Percentiles rank a stretch among this genome's conserved stretches.
Conservation (phyloP, 2,888 invertebrate species). For the Deroplatys truncata region DNA sequence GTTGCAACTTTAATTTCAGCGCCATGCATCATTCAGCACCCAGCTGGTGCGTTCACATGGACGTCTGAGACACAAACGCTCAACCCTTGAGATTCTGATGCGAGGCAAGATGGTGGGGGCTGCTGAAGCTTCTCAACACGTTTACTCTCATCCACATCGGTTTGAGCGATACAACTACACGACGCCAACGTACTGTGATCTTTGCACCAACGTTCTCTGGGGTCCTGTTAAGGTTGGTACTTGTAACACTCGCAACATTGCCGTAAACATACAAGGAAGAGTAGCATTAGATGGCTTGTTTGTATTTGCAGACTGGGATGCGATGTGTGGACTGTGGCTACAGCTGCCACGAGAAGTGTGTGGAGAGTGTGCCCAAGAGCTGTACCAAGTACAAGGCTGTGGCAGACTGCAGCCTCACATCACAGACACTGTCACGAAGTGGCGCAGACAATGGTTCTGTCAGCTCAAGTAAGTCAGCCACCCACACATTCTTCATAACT, state of each 20-base stretch:
- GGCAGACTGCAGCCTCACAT: conserved; percentile 50
- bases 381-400: conserved; percentile 74
- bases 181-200: conserved; percentile 84
- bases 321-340: conserved; percentile 90
- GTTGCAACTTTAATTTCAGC: conserved; percentile 45
- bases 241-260: not conserved
- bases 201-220: conserved; percentile 86
- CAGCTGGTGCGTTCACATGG: conserved; percentile 83
- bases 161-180: conserved; percentile 85
- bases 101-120: conserved; percentile 66
- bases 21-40: conserved; percentile 81
- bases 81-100: conserved; percentile 85
- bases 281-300: too few species aligned
- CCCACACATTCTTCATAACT: not conserved
- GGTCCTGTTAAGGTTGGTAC: conserved; percentile 75
- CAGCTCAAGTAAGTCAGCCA: conserved; percentile 55
- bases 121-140: conserved; percentile 48
- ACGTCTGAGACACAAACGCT: conserved; percentile 79
- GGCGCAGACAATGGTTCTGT: conserved; percentile 67
- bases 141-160: conserved; percentile 70
- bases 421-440: conserved; percentile 54
- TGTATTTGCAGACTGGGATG: conserved; percentile 51
- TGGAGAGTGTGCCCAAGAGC: conserved; percentile 79
- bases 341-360: conserved; percentile 93
- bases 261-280: too few species aligned